Conservation (phyloP, 2,113 vertebrate species). For the Grus americana region DNA sequence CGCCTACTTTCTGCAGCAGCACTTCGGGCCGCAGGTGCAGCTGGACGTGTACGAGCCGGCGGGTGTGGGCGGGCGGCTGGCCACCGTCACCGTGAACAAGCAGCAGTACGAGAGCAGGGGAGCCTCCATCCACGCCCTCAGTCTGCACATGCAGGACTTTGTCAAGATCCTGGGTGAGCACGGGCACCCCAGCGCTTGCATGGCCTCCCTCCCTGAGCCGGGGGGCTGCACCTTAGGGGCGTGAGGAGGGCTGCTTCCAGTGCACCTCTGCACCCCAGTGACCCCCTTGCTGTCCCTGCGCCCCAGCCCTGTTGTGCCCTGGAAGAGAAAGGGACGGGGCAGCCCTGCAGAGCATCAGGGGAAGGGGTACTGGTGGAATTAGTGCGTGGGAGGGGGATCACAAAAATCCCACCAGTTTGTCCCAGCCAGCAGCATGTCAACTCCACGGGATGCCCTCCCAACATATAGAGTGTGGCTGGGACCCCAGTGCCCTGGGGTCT, state of each 20-base stretch:
- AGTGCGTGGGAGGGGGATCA: rapidly evolving
- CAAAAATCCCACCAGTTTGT: neutral
- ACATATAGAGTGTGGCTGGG: rapidly evolving
- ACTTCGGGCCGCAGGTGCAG: slow-evolving; percentile 93
- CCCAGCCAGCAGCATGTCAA: neutral
- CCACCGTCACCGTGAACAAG: slow-evolving; percentile 91
- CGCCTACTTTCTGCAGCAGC: slow-evolving; percentile 91
- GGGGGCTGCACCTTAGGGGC: rapidly evolving
- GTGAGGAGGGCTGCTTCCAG: neutral
- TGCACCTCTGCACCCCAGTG: rapidly evolving
- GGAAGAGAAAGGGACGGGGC: neutral
- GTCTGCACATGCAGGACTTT: slow-evolving; percentile 97
- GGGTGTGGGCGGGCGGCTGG: slow-evolving; percentile 88
- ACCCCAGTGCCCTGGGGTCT: neutral
- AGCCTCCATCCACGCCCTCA: slow-evolving; percentile 92
- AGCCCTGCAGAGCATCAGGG: neutral
- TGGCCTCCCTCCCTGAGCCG: neutral
- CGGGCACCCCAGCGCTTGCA: rapidly evolving
- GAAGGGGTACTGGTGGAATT: neutral
- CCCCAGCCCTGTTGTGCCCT: neutral
- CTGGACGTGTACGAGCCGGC: slow-evolving; percentile 92
- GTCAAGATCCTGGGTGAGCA: slow-evolving; percentile 90
- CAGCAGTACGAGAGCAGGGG: slow-evolving; percentile 93
- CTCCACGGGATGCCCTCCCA: neutral
- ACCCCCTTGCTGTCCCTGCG: neutral